These are phyloP conservation scores for Semibalanus balanoides DNA, from an alignment of 1,140 invertebrate genomes.

Conservation along the genomic window DNA sequence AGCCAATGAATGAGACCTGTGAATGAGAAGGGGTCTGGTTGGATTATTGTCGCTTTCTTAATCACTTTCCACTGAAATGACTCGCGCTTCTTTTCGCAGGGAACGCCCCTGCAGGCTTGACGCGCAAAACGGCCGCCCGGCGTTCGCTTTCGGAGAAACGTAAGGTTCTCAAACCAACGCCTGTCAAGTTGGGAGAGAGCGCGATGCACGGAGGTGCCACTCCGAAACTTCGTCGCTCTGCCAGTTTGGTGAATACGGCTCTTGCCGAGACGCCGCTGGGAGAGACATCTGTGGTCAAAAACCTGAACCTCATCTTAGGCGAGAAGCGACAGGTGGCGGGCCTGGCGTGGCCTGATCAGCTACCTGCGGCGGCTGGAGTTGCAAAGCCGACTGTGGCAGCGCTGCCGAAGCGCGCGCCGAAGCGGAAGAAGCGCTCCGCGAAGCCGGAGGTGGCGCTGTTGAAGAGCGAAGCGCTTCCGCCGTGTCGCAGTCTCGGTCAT, in stretches of 20 bases:
- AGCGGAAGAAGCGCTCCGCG: not conserved
- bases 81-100: too few species aligned
- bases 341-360: not conserved
- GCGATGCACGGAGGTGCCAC: not conserved
- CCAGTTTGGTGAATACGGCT: not conserved
- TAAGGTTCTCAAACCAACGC: not conserved
- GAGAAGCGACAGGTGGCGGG: not conserved
- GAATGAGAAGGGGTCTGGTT: too few species aligned
- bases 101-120: not conserved
- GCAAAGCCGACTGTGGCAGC: not conserved
- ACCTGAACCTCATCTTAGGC: not conserved
- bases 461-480: not conserved
- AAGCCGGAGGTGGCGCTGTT: not conserved
- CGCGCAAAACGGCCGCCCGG: not conserved
- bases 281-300: not conserved
- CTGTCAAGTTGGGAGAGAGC: not conserved
- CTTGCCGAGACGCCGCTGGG: not conserved
- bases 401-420: not conserved
- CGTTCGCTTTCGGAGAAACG: not conserved
- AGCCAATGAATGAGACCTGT: too few species aligned
- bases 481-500: not conserved
- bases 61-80: too few species aligned
- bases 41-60: too few species aligned
- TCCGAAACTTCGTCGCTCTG: not conserved
- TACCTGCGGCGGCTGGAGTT: too few species aligned